phyloP scores from a whole-genome alignment of 2,888 invertebrate genomes.

The Ypsolopha sequella region DNA sequence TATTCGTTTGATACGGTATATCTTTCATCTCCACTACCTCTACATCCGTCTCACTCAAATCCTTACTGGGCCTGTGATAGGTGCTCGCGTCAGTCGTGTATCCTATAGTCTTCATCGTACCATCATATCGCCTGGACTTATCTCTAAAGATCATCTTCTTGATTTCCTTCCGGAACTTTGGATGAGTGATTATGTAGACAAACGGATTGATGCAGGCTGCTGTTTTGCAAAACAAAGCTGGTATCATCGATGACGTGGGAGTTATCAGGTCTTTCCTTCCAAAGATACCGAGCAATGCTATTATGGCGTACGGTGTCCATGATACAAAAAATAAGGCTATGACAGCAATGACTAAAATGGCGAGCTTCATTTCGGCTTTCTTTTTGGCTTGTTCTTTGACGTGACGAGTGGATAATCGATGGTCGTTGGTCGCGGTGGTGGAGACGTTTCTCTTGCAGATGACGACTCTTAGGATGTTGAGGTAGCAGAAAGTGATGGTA shows the following conservation, averaged over 20 bases:
- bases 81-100: constrained; percentile 38
- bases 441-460: constrained; percentile 58
- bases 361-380: constrained; percentile 79
- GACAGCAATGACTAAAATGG: constrained; percentile 76
- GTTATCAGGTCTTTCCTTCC: constrained; percentile 74
- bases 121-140: constrained; percentile 46
- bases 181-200: constrained; percentile 84
- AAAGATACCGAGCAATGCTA: constrained; percentile 80
- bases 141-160: constrained; percentile 49
- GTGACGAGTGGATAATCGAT: constrained; percentile 65
- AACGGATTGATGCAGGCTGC: constrained; percentile 87
- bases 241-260: constrained; percentile 80
- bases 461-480: constrained; percentile 77
- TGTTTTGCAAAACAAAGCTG: constrained; percentile 84
- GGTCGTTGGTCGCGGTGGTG: constrained; percentile 51
- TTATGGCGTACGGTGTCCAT: constrained; percentile 86
- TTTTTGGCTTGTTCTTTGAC: constrained; percentile 74
- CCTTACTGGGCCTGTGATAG: constrained; percentile 44
- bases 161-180: constrained; percentile 77
- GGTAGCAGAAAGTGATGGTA: constrained; percentile 80
- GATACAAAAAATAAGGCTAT: constrained; percentile 82
- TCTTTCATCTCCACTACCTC: constrained; percentile 68
- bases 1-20: constrained; percentile 34
- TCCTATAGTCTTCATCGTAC: constrained; percentile 44
- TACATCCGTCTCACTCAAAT: constrained; percentile 59